These are phyloP conservation scores for Drosophila saltans DNA, from an alignment of 1,140 invertebrate genomes.

Conservation along the genomic window DNA sequence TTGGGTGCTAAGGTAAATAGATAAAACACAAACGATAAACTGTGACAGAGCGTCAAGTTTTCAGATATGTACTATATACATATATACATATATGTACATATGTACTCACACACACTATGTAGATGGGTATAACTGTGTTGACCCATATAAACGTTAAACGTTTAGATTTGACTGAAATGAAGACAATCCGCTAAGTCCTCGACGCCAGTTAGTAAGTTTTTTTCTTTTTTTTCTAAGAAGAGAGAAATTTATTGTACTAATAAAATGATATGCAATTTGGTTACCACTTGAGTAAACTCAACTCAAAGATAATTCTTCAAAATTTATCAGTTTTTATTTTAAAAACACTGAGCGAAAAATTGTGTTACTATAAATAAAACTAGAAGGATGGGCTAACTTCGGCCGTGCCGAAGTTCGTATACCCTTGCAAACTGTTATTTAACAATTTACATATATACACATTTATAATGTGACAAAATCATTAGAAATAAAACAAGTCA, in stretches of 20 bases:
- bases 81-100: neutral
- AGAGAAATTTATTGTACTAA: slow-evolving; percentile 42
- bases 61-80: slow-evolving; percentile 4
- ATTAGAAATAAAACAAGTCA: no score
- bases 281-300: slow-evolving; percentile 9
- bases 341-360: no score
- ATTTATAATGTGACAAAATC: no score
- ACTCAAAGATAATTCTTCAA: slow-evolving; percentile 1
- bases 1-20: slow-evolving; percentile 72
- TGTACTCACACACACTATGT: neutral
- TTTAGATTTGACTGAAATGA: neutral
- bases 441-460: no score
- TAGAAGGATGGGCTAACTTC: no score
- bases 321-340: neutral
- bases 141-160: slow-evolving; percentile 11
- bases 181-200: slow-evolving; percentile 30
- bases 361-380: no score
- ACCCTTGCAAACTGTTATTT: no score
- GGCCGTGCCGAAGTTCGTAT: no score
- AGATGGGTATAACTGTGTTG: slow-evolving; percentile 12
- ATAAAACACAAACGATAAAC: slow-evolving; percentile 17
- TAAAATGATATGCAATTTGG: slow-evolving; percentile 71
- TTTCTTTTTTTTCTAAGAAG: slow-evolving; percentile 28
- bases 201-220: neutral
- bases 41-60: slow-evolving; percentile 15